Base-by-base conservation (phyloP, 2,797 vertebrate species). In the Ctenosaura bakeri region DNA sequence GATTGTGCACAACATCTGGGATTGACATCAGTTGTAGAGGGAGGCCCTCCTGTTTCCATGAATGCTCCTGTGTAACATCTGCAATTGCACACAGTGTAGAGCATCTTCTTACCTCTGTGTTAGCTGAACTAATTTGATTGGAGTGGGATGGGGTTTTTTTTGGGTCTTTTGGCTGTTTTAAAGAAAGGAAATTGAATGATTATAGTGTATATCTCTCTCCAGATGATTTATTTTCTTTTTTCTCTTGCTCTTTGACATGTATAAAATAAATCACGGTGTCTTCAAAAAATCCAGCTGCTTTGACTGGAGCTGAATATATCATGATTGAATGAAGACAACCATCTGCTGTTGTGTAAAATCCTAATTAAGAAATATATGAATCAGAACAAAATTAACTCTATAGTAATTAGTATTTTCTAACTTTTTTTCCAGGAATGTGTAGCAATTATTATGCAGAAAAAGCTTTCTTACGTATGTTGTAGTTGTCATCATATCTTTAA, bases 281-380 rank as follows among this genome's bases (percentile, higher is more conserved):
- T 89, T 92, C 83, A 92, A 88, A 95, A 95, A 94, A 92, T 22
- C 26, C 96, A 97, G 94, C 94, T 97, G 96, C 92, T 97, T 96
- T 92, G 64, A 91, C 95, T 95, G 95, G 87, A 52, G 85, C 93
- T 24, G 79, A 94, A 94, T 94, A 95, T 95, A 94, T 95, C 91
- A 92, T 95, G 94, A 95, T 95, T 95, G 95, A 96, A 96, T 95
- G 94, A 95, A 96, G 93, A 95, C 82, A 95, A 83, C 95, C 95
- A 97, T 97, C 96, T 98, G 97, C 73, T 94, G 74, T 76, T 88
- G 92, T 91, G 84, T 91, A 94, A 95, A 96, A 93, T 93, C 83
- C 93, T 96, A 97, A 97, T 97, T 95, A 97, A 96, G 95, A 91
- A 94, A 94, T 96, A 95, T 95, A 95, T 90, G 91, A 94, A 96